These are phyloP conservation scores for Drosophila hawaiiensis DNA, from an alignment of 2,888 invertebrate genomes.

Conservation along the genomic window DNA sequence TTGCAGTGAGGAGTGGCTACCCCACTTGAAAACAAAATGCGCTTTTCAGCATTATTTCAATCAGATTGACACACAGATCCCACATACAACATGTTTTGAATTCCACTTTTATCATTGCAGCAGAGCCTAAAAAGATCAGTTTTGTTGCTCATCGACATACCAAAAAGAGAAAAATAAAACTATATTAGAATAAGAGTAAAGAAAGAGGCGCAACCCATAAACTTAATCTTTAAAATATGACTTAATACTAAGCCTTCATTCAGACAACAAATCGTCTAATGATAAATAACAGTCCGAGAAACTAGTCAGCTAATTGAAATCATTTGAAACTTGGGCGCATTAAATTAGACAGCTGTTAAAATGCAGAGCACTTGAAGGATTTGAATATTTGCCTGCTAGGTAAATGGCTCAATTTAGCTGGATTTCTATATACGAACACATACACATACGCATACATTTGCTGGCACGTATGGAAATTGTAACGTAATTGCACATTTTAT, in stretches of 20 bases:
- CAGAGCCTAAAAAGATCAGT: not conserved
- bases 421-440: not conserved
- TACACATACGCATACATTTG: not conserved
- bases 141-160: too few species aligned
- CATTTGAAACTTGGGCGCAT: not conserved
- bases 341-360: not conserved
- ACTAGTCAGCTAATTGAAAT: not conserved
- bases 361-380: constrained; percentile 2
- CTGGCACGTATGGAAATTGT: constrained; percentile 26
- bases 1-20: not conserved
- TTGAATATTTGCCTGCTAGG: constrained; percentile 15
- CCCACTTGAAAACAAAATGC: not conserved
- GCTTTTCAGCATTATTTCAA: not conserved
- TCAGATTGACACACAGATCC: not conserved
- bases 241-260: not conserved
- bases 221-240: not conserved
- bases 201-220: too few species aligned
- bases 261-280: not conserved
- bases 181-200: too few species aligned
- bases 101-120: not conserved
- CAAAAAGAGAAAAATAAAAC: not conserved
- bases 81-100: not conserved
- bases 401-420: constrained; percentile 8
- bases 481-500: constrained; percentile 69
- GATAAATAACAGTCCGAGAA: not conserved